Conservation (phyloP, 1,140 invertebrate species). For the Dendroctonus valens region DNA sequence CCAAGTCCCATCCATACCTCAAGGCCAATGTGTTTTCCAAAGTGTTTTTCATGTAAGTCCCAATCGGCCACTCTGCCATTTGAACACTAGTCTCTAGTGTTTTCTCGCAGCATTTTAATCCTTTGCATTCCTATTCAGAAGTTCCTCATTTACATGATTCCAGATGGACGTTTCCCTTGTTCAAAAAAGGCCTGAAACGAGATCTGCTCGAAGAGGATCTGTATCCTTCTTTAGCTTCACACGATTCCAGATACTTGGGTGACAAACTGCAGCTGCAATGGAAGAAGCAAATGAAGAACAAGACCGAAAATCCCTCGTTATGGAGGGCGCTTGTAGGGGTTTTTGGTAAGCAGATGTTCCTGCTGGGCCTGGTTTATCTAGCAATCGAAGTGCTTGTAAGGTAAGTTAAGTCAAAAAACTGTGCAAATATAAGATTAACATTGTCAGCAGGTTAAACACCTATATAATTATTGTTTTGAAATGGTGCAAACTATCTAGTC, state of each 20-base stretch:
- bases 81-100: too few species aligned
- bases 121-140: constrained; percentile 6
- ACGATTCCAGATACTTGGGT: constrained; percentile 51
- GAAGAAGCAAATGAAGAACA: constrained; percentile 49
- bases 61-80: too few species aligned
- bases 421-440: not conserved
- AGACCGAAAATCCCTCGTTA: constrained; percentile 44
- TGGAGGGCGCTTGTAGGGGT: constrained; percentile 38
- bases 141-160: constrained; percentile 16
- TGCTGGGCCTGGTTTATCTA: constrained; percentile 29
- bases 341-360: constrained; percentile 32
- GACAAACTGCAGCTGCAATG: constrained; percentile 57
- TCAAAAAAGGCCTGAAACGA: constrained; percentile 34
- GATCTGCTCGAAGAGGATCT: constrained; percentile 40
- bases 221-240: constrained; percentile 23
- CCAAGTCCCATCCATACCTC: constrained; percentile 19
- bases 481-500: not conserved
- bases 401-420: constrained; percentile 37
- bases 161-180: constrained; percentile 48
- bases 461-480: not conserved
- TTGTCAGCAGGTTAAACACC: not conserved
- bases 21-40: constrained; percentile 27
- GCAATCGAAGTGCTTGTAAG: constrained; percentile 41
- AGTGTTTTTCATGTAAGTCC: constrained; percentile 32
- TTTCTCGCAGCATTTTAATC: not conserved